Conservation (phyloP, 2,888 invertebrate species). For the Serripes groenlandicus region DNA sequence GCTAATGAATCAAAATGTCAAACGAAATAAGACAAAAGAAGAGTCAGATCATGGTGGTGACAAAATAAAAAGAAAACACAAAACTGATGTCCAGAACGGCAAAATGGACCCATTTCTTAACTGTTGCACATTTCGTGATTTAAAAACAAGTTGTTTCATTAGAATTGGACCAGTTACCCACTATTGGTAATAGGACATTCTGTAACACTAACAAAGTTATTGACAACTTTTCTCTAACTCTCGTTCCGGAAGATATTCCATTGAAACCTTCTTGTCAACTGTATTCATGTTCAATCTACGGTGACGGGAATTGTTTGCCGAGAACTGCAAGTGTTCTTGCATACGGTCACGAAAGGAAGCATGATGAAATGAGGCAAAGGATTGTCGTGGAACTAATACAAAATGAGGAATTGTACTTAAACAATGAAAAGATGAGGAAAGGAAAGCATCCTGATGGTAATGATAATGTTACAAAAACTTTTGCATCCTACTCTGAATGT, state of each 20-base stretch:
- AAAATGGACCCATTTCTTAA: background rate
- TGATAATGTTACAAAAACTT: conserved; percentile 14
- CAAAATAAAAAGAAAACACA: background rate
- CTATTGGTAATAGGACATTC: conserved; percentile 7
- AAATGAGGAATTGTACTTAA: conserved; percentile 12
- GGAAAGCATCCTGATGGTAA: conserved; percentile 19
- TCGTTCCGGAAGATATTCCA: conserved; percentile 16
- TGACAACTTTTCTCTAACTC: background rate
- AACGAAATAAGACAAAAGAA: conserved; percentile 15
- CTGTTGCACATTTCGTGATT: conserved; percentile 1
- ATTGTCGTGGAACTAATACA: conserved; percentile 24
- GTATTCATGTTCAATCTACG: conserved; percentile 5
- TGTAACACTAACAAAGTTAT: conserved; percentile 11
- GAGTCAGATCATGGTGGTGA: background rate
- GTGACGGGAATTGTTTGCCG: conserved; percentile 34
- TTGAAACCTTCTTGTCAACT: background rate
- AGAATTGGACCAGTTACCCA: conserved; percentile 11
- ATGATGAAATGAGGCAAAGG: conserved; percentile 24
- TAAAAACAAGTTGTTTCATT: background rate
- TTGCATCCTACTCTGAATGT: conserved; percentile 6
- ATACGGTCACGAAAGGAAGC: conserved; percentile 13
- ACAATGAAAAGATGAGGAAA: conserved; percentile 11
- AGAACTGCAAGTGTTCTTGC: conserved; percentile 23
- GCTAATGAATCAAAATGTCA: background rate
- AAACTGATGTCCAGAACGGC: background rate